Base-by-base conservation (phyloP, 2,113 vertebrate genomes). In the Acrocephalus arundinaceus region DNA sequence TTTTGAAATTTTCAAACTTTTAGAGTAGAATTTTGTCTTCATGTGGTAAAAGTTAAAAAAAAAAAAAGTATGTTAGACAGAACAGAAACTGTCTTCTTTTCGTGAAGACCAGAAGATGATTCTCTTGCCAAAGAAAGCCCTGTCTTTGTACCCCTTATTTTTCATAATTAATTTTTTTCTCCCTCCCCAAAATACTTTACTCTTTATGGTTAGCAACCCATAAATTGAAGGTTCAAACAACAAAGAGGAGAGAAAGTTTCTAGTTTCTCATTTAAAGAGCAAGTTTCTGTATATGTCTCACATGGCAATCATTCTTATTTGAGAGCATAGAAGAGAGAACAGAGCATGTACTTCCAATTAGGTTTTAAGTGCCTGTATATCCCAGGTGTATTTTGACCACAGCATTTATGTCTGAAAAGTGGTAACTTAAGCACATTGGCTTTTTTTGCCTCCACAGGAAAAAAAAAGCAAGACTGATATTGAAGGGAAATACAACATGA, bases 321-420 rank as follows among this genome's bases (percentile, higher is more conserved):
- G 24, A 80, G 71, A 90, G 25, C 81, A 86, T 5, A 66, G 35
- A 91, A 87, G 61, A 90, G 25, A 84, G 88, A 94, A 85, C 28
- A 90, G 54, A 92, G 61, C 61, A 94, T 46, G 16, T 77, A 94
- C 68, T 96, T 95, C 92, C 83, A 89, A 89, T 92, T 46, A 65
- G 48, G 65, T 85, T 89, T 86, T 90, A 88, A 78, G 57, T 82
- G 86, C 61, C 86, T 94, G 83, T 46, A 43, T 87, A 90, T 78
- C 66, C 86, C 94, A 93, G 88, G 92, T 92, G 35, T 84, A 90
- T 90, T 94, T 59, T 93, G 93, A 96, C 94, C 92, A 92, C 93
- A 96, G 96, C 87, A 92, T 80, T 95, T 66, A 73, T 87, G 76
- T 92, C 92, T 94, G 85, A 92, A 84, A 93, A 93, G 61, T 22